Evolutionary conservation across 2,888 invertebrate genomes (phyloP).

Genomic region (Dorcus parallelipipedus): DNA sequence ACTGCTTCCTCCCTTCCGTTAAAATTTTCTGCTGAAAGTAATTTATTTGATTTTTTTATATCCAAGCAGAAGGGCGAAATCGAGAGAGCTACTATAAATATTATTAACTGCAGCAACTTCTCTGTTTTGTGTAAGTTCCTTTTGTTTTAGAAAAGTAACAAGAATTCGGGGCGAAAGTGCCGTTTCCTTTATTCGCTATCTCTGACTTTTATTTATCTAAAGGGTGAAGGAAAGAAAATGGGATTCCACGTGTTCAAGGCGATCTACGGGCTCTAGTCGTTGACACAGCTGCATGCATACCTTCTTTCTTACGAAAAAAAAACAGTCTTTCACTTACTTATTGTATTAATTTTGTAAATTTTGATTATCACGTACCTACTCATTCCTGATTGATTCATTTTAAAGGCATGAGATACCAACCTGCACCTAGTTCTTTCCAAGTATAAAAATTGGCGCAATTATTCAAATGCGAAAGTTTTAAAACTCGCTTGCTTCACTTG

Average conservation of each 20-base stretch:
- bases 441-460: not conserved
- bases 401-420: no score
- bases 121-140: no score
- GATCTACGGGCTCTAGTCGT: not conserved
- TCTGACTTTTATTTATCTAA: not conserved
- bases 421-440: not conserved
- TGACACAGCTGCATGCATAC: slow-evolving; percentile 1
- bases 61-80: no score
- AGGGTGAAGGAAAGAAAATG: not conserved
- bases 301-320: not conserved
- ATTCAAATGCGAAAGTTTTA: not conserved
- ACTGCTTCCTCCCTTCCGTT: no score
- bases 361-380: no score
- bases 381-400: not conserved
- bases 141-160: no score
- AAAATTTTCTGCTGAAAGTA: no score
- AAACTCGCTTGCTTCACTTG: not conserved
- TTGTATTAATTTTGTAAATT: not conserved
- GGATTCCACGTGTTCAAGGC: no score
- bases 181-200: not conserved
- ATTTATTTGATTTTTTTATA: no score
- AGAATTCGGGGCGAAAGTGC: not conserved
- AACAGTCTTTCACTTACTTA: not conserved
- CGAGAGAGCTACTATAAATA: no score
- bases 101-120: no score